Percentiles rank a stretch among this genome's conserved stretches.
Evolutionary conservation across 2,113 vertebrate genomes (phyloP).

Genomic region (Excalfactoria chinensis): DNA sequence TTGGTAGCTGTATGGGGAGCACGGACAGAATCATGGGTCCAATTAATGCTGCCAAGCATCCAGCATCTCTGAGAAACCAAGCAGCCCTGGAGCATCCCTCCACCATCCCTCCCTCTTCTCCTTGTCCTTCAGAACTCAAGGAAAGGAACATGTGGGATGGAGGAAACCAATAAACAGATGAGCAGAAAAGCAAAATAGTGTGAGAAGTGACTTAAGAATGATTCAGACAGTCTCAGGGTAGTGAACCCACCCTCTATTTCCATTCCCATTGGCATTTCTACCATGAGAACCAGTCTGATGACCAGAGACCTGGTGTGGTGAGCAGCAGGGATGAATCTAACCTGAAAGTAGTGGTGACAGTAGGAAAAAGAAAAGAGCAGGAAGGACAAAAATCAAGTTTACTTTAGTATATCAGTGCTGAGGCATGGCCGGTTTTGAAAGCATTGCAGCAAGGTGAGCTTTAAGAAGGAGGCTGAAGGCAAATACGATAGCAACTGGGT

Average conservation of each 20-base stretch:
- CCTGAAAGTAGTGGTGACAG: not conserved
- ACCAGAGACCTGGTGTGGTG: not conserved
- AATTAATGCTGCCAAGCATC: accelerated
- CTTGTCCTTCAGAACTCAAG: not conserved
- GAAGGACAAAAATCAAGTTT: not conserved
- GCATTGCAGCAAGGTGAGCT: not conserved
- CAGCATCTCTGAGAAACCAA: not conserved
- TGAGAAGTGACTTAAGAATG: not conserved
- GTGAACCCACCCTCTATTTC: not conserved
- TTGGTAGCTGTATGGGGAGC: not conserved
- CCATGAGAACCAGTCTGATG: not conserved
- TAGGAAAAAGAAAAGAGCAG: not conserved
- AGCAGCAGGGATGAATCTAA: not conserved
- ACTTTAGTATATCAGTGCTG: not conserved
- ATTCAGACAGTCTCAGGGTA: not conserved
- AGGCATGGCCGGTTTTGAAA: not conserved
- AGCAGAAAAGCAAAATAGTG: not conserved
- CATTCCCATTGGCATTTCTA: not conserved
- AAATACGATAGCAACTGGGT: not conserved
- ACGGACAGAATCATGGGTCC: not conserved
- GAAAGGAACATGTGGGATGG: not conserved
- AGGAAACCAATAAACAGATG: not conserved
- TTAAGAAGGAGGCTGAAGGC: not conserved
- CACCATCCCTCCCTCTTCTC: not conserved
- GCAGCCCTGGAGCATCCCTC: accelerated